Conservation (phyloP, 2,797 vertebrate genomes). For the Basileuterus tristriatus region DNA sequence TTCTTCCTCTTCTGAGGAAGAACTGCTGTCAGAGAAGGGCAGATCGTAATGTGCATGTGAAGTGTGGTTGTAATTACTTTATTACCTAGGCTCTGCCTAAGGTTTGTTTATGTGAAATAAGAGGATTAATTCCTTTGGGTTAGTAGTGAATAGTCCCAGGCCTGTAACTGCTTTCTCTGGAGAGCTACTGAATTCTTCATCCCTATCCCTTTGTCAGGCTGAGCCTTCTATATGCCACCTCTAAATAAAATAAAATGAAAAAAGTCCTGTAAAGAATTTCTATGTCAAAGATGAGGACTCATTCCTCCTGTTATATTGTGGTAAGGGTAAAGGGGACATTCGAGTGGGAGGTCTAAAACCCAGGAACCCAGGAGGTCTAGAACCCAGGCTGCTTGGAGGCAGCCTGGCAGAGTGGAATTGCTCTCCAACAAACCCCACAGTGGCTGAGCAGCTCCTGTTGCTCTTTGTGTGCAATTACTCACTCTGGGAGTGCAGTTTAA, state of each 20-base stretch:
- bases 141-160: not conserved
- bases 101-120: conserved; percentile 20
- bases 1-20: too few relatives aligned
- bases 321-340: not conserved
- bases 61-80: conserved; percentile 39
- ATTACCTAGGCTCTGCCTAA: conserved; percentile 22
- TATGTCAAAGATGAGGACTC: not conserved
- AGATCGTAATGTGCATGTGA: not conserved
- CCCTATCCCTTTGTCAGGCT: not conserved
- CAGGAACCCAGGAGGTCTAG: not conserved
- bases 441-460: not conserved
- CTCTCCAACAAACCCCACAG: accelerated
- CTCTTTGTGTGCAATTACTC: not conserved
- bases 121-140: conserved; percentile 29
- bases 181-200: conserved; percentile 20
- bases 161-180: conserved; percentile 28
- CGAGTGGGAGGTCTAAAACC: not conserved
- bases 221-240: not conserved
- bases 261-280: not conserved
- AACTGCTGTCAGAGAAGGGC: not conserved
- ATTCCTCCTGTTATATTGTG: not conserved
- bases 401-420: not conserved
- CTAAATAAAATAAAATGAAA: not conserved
- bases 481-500: not conserved
- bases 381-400: not conserved